Base-by-base conservation (phyloP, 1,140 invertebrate genomes). In the Phocides pigmalion region DNA sequence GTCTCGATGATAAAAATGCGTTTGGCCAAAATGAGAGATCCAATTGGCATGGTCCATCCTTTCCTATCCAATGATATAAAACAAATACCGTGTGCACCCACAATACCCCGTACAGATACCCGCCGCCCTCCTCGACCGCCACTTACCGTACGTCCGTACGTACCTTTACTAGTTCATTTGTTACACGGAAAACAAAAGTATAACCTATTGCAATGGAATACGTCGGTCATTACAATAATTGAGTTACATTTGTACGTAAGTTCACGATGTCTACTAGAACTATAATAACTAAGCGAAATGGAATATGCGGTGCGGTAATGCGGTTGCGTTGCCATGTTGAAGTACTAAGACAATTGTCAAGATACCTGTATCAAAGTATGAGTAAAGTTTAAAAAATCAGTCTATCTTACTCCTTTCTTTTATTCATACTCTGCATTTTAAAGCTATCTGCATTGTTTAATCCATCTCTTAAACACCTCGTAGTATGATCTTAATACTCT, bases 11-110 rank as follows among this genome's bases (percentile, higher is more conserved):
- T 88, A 76, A 82, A 87, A 88, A 88, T 86, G 85, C 80, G 72
- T 86, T 90, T 90, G 86, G 88, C 88, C 88, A 82, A 90, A 87
- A 87, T 76, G 84, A 88, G 86, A 86, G 74, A 84, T 82, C 84
- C 76, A 81, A 81, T 80, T 76, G 72, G 82, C 77, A 68, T 86
- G 81, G 82, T 82, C 79, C 81, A 76, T 82, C 66, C 77, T 73
- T 79, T 66, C 75, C 70, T 83, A 80, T 72, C 72, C 68, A 82
- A 82, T 72, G 72, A 76, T 75, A 79, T 75, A 76, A 74, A 78
- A 72, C 74, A 74, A 64, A 78, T 75, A 79, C 82, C 76, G 70
- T 74, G 78, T 76, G 76, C 75, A 74, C 67, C 74, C 74, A 71
- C 53, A 58, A 72, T 70, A 80, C 82, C 74, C 72, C 76, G 81